These are phyloP conservation scores for Alcedo atthis DNA, from an alignment of 2,797 vertebrate genomes.

Conservation along the genomic window DNA sequence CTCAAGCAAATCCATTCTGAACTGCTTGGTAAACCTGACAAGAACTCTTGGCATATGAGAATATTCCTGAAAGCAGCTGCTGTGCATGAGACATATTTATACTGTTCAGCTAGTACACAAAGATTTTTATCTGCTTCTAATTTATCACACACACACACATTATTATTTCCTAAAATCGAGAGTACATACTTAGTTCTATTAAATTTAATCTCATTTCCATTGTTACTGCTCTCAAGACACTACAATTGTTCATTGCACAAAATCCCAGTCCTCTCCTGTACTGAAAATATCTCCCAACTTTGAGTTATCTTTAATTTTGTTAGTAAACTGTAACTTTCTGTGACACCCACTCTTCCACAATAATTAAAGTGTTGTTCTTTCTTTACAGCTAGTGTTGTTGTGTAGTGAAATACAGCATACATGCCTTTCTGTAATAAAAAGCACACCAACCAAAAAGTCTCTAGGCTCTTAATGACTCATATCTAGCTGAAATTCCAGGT, in stretches of 20 bases:
- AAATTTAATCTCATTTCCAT: constrained; percentile 6
- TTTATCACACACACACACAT: background rate
- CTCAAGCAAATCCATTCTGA: background rate
- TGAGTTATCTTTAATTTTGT: constrained; percentile 25
- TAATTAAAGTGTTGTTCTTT: constrained; percentile 41
- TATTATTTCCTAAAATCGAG: background rate
- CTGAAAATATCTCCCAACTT: background rate
- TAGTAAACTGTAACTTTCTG: constrained; percentile 27
- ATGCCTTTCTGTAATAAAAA: background rate
- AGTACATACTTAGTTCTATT: background rate
- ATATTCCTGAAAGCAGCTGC: background rate
- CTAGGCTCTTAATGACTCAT: constrained; percentile 38
- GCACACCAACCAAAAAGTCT: background rate
- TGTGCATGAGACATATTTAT: background rate
- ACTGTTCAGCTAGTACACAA: background rate
- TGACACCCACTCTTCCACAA: background rate
- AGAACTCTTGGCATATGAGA: background rate
- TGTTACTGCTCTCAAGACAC: background rate
- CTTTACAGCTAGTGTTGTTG: background rate
- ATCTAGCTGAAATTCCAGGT: constrained; percentile 58
- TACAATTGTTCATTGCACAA: background rate
- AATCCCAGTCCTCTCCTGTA: background rate
- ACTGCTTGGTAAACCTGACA: background rate
- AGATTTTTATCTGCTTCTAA: background rate
- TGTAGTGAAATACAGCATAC: background rate